These are phyloP conservation scores for Camptogramma bilineatum DNA, from an alignment of 2,888 invertebrate species.

Conservation along the genomic window DNA sequence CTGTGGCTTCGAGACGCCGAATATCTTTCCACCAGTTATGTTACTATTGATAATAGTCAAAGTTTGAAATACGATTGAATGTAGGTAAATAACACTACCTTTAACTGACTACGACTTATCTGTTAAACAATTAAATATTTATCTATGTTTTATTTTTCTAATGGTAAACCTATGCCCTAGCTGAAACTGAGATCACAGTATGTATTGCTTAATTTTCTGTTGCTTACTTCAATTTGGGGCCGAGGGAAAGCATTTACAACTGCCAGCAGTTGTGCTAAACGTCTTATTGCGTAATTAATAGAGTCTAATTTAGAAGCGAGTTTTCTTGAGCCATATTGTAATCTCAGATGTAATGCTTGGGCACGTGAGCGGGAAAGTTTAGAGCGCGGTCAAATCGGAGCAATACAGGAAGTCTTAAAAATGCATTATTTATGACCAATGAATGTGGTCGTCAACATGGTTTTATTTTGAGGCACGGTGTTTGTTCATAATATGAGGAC, in stretches of 20 bases:
- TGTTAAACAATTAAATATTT: conserved; percentile 73
- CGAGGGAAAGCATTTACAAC: conserved; percentile 49
- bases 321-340: conserved; percentile 41
- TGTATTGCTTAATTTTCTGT: conserved; percentile 31
- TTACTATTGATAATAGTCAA: conserved; percentile 67
- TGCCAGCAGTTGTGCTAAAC: conserved; percentile 63
- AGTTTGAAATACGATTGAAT: conserved; percentile 61
- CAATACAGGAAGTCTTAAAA: conserved; percentile 9
- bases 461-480: conserved; percentile 22
- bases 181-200: conserved; percentile 59
- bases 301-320: conserved; percentile 19
- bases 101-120: conserved; percentile 82
- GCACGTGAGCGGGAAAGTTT: conserved; percentile 54
- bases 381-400: conserved; percentile 48
- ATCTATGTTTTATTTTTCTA: conserved; percentile 72
- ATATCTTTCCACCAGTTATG: conserved; percentile 52
- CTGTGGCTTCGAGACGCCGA: conserved; percentile 25
- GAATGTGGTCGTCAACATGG: conserved; percentile 18
- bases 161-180: conserved; percentile 67
- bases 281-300: conserved; percentile 12
- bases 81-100: conserved; percentile 80
- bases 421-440: conserved; percentile 36
- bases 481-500: background rate
- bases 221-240: conserved; percentile 38
- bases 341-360: conserved; percentile 55